Percentiles rank a stretch among this genome's conserved stretches.
phyloP scores from a whole-genome alignment of 2,113 vertebrate genomes.

The Syngnathus scovelli region DNA sequence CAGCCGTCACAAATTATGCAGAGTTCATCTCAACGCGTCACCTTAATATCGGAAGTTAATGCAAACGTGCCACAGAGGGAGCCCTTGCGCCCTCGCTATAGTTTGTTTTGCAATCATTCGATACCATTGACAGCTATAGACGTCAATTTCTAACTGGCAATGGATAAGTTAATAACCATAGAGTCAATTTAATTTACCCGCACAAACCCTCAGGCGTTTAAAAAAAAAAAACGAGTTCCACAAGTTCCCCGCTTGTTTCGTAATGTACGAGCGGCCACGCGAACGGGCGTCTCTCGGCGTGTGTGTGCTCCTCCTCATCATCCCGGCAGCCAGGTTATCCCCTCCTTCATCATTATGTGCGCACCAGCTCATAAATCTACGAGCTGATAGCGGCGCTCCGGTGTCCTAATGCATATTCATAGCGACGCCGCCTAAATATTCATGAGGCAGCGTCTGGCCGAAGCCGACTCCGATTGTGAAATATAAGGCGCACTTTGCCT shows the following conservation, averaged over 20 bases:
- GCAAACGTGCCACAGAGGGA: background rate
- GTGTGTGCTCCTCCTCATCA: slow-evolving; percentile 17
- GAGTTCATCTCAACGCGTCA: slow-evolving; percentile 20
- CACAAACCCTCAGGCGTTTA: background rate
- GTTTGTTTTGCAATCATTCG: background rate
- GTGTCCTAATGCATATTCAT: slow-evolving; percentile 71
- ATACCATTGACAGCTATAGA: too few species aligned
- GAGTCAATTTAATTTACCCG: background rate
- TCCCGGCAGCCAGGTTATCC: slow-evolving; percentile 49
- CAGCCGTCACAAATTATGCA: slow-evolving; percentile 30
- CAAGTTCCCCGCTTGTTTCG: too few species aligned
- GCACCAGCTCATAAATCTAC: slow-evolving; percentile 66
- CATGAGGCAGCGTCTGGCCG: slow-evolving; percentile 71
- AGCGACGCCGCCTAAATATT: slow-evolving; percentile 58
- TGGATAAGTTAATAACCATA: background rate
- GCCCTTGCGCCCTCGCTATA: background rate
- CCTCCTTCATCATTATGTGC: slow-evolving; percentile 63
- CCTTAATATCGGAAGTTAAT: slow-evolving; percentile 22
- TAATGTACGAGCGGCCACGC: too few species aligned
- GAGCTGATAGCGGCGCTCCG: slow-evolving; percentile 43
- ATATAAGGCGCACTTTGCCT: slow-evolving; percentile 65
- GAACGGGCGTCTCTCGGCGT: background rate
- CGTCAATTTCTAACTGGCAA: too few species aligned
- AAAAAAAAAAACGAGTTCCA: too few species aligned
- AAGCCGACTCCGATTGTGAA: slow-evolving; percentile 59